Base-by-base conservation (phyloP, 2,113 vertebrate species). In the Oreotrochilus melanogaster region DNA sequence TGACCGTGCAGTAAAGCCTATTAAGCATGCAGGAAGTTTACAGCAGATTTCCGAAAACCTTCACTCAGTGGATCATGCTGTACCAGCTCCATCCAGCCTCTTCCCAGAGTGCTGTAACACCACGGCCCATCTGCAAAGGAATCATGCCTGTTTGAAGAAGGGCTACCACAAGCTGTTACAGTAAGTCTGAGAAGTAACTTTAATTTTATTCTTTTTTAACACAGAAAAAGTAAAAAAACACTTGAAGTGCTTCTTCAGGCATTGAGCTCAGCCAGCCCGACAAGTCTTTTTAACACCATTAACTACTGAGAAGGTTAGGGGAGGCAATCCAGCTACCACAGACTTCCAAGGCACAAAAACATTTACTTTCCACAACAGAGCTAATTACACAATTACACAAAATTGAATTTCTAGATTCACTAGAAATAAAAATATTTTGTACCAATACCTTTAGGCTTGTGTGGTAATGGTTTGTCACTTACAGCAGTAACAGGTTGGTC, bases 41-140 rank as follows among this genome's bases (percentile, higher is more conserved):
- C 67, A 72, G 42, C 8, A 10, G 28, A 17, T 71, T 78, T 67
- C 66, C 79, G 33, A 86, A 58, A 21, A 45, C 53, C 53, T 21
- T 33, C 24, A 2, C 13, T 35, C 33, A 3, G 42, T 8, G 23
- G n/a, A 54, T 33, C 39, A 7, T 5, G 9, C 7, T 76, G 54
- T 6, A 47, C 8, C 35, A 51, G 53, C 37, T 67, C 65, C 23
- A 64, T 45, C 25, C 65, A 48, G n/a, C 18, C 48, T 39, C 72
- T n/a, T 65, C 28, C 69, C 69, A 80, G 43, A 60, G n/a, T 22
- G 19, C 47, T 39, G 24, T 11, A 19, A 19, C n/a, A 43, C 8
- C 42, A 27, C 0, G 0, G 43, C 1, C 0, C 1, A 10, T 27
- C 72, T 81, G 47, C 64, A 73, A 53, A 65, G 47, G 24, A 57